Percentiles rank a stretch among this genome's conserved stretches.
Evolutionary conservation across 1,140 invertebrate species (phyloP).

Genomic region (Sitophilus oryzae): DNA sequence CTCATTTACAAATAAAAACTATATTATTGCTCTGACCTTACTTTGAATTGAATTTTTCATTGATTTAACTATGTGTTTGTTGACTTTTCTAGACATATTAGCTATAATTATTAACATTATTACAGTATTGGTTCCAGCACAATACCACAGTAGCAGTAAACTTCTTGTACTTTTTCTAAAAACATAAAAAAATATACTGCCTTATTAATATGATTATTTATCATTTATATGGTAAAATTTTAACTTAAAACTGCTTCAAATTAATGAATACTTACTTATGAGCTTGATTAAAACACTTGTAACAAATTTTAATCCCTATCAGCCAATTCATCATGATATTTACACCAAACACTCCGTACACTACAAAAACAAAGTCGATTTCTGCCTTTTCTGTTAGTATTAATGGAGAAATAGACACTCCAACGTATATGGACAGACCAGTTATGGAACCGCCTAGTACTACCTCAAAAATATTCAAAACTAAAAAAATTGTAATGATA

Average conservation of each 20-base stretch:
- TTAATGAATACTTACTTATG: conserved; percentile 41
- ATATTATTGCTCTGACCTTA: too few relatives aligned
- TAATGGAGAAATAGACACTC: conserved; percentile 31
- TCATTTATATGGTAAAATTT: too few relatives aligned
- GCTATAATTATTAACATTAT: conserved; percentile 35
- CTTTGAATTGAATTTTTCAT: conserved; percentile 36
- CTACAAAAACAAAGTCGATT: conserved; percentile 39
- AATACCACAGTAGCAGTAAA: conserved; percentile 36
- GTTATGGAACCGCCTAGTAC: conserved; percentile 32
- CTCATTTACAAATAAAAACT: too few relatives aligned
- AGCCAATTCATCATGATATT: conserved; percentile 38
- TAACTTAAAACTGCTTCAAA: too few relatives aligned
- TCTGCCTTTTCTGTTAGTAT: conserved; percentile 39
- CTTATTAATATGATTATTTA: too few relatives aligned
- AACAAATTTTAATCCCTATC: conserved; percentile 37
- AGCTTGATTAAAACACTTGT: conserved; percentile 37
- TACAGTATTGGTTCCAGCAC: conserved; percentile 32
- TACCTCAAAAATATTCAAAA: conserved; percentile 32
- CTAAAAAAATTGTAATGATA: conserved; percentile 6
- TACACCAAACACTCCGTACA: conserved; percentile 37
- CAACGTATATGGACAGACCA: conserved; percentile 34
- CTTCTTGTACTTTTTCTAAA: conserved; percentile 40
- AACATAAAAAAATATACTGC: conserved; percentile 1
- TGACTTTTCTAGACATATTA: conserved; percentile 31
- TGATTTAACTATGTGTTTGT: conserved; percentile 38